Percentiles rank a stretch among this genome's conserved stretches.
Conservation (phyloP, 2,113 vertebrate species). For the Martes martes region DNA sequence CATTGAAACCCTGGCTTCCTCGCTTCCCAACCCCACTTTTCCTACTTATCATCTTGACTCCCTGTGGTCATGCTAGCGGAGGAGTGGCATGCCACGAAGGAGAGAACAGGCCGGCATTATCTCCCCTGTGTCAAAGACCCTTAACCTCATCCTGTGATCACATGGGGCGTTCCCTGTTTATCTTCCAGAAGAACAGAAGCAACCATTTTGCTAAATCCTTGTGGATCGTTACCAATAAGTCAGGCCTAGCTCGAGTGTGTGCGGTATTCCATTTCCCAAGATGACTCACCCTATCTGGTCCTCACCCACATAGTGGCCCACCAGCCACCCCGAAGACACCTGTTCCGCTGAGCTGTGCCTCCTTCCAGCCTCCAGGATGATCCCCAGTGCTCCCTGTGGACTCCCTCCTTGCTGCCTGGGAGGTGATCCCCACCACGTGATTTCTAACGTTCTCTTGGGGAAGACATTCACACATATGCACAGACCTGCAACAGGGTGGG, state of each 20-base stretch:
- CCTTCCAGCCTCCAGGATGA: background rate
- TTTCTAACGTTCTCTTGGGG: background rate
- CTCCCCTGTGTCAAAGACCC: background rate
- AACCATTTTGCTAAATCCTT: background rate
- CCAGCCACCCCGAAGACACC: background rate
- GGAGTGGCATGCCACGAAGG: no score
- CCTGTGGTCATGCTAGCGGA: background rate
- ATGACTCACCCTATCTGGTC: slow-evolving; percentile 6
- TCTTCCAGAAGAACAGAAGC: background rate
- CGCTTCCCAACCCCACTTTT: background rate
- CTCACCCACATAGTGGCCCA: background rate
- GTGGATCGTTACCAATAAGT: background rate
- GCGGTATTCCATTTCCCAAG: background rate
- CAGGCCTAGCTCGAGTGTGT: background rate
- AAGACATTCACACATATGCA: no score
- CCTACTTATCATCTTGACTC: background rate
- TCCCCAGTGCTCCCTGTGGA: background rate
- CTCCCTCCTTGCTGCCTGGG: background rate
- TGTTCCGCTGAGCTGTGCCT: background rate
- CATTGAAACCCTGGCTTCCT: background rate
- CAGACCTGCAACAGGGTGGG: background rate
- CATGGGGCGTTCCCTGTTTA: background rate
- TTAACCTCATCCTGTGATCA: background rate
- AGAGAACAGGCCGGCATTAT: background rate
- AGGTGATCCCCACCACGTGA: background rate